Evolutionary conservation across 2,113 vertebrate species (phyloP).

Genomic region (Thalassarche chlororhynchos): DNA sequence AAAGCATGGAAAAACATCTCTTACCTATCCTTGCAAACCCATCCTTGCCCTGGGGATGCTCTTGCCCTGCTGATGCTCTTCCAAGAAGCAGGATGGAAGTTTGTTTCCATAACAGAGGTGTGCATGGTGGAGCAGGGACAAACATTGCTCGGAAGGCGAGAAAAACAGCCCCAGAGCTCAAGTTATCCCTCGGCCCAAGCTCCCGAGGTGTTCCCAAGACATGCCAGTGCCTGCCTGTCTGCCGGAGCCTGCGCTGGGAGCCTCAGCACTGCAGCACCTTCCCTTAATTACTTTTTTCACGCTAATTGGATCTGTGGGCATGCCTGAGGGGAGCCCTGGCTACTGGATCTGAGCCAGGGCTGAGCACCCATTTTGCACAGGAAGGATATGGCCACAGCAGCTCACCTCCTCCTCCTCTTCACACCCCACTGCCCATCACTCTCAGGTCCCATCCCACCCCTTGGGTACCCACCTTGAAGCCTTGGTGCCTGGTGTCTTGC

Average conservation of each 20-base stretch:
- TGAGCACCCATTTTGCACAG: background rate
- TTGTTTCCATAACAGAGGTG: rapidly evolving
- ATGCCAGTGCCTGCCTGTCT: background rate
- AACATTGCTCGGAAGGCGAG: background rate
- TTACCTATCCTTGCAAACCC: background rate
- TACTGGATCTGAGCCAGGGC: background rate
- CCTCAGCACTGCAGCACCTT: constrained; percentile 19
- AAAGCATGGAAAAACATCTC: background rate
- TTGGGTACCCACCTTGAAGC: background rate
- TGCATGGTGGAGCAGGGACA: rapidly evolving
- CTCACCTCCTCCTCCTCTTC: background rate
- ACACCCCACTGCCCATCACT: background rate
- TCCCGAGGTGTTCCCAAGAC: background rate
- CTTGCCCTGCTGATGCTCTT: background rate
- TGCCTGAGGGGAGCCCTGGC: background rate
- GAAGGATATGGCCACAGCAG: background rate
- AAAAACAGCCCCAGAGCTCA: no score
- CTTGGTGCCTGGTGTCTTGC: background rate
- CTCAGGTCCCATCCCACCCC: background rate
- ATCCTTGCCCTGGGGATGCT: background rate
- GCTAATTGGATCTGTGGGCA: constrained; percentile 14
- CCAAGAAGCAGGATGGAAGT: background rate
- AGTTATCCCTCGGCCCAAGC: background rate
- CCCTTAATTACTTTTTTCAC: constrained; percentile 41
- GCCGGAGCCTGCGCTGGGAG: background rate